Percentiles rank a stretch among this genome's conserved stretches.
These are phyloP conservation scores for Dromius quadrimaculatus DNA, from an alignment of 2,888 invertebrate species.

Conservation along the genomic window DNA sequence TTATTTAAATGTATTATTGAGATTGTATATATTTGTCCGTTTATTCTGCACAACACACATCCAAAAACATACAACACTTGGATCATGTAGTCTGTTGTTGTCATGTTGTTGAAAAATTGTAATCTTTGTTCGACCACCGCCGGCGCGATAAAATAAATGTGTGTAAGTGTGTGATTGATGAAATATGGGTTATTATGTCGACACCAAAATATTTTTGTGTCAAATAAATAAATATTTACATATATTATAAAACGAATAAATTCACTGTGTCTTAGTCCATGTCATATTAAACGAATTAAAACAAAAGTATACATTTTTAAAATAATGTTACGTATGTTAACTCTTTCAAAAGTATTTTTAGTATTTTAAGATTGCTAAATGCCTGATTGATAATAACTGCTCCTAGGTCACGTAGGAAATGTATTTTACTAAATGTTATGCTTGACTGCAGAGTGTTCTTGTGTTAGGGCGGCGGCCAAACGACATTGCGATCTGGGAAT, in stretches of 20 bases:
- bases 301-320: conserved; percentile 66
- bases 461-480: conserved; percentile 31
- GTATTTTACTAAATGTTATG: conserved; percentile 52
- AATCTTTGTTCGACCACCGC: conserved; percentile 21
- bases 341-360: conserved; percentile 68
- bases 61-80: conserved; percentile 14
- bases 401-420: conserved; percentile 55
- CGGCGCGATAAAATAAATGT: conserved; percentile 45
- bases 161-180: conserved; percentile 55
- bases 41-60: conserved; percentile 12
- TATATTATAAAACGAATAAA: conserved; percentile 64
- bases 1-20: too few relatives aligned
- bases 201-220: conserved; percentile 61
- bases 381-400: conserved; percentile 61
- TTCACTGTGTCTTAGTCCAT: conserved; percentile 68
- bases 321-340: conserved; percentile 66
- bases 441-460: conserved; percentile 57
- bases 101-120: conserved; percentile 19
- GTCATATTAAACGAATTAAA: conserved; percentile 68
- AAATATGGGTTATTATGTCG: conserved; percentile 59
- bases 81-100: conserved; percentile 7
- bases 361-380: conserved; percentile 61
- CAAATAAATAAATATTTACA: conserved; percentile 56
- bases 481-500: neutral
- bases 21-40: too few relatives aligned